A percentile compares a stretch with the other conserved stretches of the same genome.
Evolutionary conservation across 2,797 vertebrate species (phyloP).

Genomic region (Emys orbicularis): DNA sequence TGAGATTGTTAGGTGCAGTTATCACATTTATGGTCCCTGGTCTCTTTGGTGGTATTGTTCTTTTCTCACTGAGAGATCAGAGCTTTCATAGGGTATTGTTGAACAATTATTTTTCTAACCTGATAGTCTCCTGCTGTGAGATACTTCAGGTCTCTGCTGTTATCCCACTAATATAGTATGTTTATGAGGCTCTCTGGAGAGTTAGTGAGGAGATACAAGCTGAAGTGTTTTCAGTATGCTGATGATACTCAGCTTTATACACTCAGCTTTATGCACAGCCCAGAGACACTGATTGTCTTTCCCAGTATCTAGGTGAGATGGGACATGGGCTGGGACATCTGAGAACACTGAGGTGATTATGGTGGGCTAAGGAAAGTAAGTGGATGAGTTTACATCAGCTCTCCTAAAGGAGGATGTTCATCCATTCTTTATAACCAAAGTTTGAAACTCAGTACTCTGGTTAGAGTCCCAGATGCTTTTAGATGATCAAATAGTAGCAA

Average conservation of each 20-base stretch:
- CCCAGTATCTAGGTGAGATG: rapidly evolving
- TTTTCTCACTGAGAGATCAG: background rate
- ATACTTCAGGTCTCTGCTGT: background rate
- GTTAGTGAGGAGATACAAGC: background rate
- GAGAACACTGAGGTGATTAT: background rate
- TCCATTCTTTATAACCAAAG: background rate
- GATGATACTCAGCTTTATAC: background rate
- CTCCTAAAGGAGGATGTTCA: background rate
- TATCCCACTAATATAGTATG: background rate
- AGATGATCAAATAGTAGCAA: background rate
- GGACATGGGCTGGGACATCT: background rate
- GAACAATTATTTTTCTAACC: background rate
- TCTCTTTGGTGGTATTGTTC: background rate
- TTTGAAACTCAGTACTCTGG: background rate
- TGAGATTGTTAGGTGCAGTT: background rate
- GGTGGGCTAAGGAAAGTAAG: background rate
- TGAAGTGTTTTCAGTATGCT: background rate
- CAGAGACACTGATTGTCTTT: background rate
- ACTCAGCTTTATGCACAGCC: background rate
- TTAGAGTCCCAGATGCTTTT: too few species aligned
- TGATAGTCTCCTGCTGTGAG: background rate
- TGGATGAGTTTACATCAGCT: background rate
- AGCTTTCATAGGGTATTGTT: background rate
- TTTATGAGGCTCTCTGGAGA: background rate
- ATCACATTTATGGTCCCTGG: background rate